phyloP scores from a whole-genome alignment of 1,140 invertebrate species.

The Atopsyche davidsoni region DNA sequence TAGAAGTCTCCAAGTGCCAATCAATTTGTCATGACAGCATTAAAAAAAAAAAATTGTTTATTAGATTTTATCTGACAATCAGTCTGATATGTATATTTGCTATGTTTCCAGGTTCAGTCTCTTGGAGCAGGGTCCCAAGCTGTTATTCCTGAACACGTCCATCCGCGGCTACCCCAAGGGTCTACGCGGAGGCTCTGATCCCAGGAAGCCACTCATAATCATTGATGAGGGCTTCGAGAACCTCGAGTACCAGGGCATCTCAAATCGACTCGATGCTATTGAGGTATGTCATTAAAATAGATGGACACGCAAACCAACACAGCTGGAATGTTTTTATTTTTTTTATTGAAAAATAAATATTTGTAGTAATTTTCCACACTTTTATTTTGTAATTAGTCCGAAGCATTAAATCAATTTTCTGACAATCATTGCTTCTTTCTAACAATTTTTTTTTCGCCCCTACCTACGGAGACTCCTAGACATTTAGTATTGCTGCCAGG shows the following conservation, averaged over 20 bases:
- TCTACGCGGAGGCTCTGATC: conserved; percentile 72
- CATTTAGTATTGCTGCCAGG: no score
- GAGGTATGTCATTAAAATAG: conserved; percentile 43
- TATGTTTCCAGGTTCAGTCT: conserved; percentile 54
- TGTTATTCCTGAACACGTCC: conserved; percentile 75
- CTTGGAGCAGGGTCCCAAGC: conserved; percentile 64
- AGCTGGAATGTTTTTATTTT: background rate
- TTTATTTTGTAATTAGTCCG: no score
- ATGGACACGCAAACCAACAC: background rate
- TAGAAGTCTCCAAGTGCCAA: no score
- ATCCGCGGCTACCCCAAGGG: conserved; percentile 82
- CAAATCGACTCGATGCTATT: conserved; percentile 54
- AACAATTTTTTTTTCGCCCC: background rate
- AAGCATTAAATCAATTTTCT: background rate
- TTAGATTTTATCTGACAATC: no score
- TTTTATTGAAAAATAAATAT: background rate
- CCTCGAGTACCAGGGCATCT: conserved; percentile 56
- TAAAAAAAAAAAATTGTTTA: no score
- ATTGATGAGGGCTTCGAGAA: conserved; percentile 68
- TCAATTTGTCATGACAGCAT: no score
- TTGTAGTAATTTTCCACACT: no score
- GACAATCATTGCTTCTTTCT: background rate
- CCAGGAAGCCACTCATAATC: conserved; percentile 64
- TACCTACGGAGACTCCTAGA: no score
- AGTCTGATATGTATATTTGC: background rate